phyloP scores from a whole-genome alignment of 2,888 invertebrate genomes.

The Uloborus plumipes region DNA sequence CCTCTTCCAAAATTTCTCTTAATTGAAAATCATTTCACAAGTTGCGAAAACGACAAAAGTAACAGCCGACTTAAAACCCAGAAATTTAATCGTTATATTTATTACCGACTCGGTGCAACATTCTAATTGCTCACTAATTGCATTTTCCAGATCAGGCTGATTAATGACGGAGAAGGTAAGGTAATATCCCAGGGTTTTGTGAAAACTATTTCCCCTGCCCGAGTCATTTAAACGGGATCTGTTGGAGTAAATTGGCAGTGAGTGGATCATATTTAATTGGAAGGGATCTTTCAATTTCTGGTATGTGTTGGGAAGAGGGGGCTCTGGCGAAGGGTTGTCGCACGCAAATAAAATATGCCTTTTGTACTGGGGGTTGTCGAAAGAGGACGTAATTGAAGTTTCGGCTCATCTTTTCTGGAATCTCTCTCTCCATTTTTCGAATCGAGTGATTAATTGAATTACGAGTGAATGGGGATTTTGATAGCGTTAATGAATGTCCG shows the following conservation, averaged over 20 bases:
- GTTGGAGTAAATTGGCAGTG: constrained; percentile 22
- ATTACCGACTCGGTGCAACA: constrained; percentile 39
- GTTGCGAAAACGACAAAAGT: not conserved
- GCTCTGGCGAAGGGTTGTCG: not conserved
- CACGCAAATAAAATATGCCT: too few species aligned
- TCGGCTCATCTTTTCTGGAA: too few species aligned
- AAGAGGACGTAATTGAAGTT: too few species aligned
- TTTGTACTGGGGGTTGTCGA: too few species aligned
- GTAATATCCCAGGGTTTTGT: constrained; percentile 38
- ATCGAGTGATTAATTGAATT: too few species aligned
- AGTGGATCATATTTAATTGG: constrained; percentile 47
- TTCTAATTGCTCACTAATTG: constrained; percentile 53
- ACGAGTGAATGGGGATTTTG: too few species aligned
- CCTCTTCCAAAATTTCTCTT: too few species aligned
- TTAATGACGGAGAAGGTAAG: constrained; percentile 29
- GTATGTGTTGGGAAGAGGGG: not conserved
- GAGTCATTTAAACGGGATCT: constrained; percentile 1
- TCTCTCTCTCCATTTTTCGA: too few species aligned
- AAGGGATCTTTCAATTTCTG: constrained; percentile 39
- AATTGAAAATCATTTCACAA: too few species aligned
- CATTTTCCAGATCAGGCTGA: constrained; percentile 53
- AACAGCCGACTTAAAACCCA: not conserved
- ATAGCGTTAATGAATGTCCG: too few species aligned
- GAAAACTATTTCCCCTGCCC: too few species aligned
- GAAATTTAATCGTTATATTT: constrained; percentile 38